Conservation (phyloP, 2,888 invertebrate species). For the Meta bourneti region DNA sequence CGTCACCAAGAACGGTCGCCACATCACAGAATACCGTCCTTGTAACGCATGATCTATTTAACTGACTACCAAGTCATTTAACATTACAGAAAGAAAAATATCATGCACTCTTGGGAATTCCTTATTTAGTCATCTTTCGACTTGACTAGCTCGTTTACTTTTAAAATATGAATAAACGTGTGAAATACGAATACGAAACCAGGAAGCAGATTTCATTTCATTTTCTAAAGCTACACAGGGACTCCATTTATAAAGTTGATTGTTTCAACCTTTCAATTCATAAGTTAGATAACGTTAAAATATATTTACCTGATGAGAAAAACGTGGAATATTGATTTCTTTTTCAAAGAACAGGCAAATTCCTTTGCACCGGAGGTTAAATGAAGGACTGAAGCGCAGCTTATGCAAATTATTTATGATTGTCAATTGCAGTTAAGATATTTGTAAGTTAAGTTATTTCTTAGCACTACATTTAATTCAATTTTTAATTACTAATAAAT, state of each 20-base stretch:
- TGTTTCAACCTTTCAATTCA: too few species aligned
- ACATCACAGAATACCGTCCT: too few species aligned
- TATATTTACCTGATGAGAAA: neutral
- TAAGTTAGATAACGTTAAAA: neutral
- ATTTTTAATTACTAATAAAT: neutral
- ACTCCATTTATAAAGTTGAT: too few species aligned
- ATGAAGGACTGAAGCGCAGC: constrained; percentile 63
- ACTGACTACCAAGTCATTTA: too few species aligned
- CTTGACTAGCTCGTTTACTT: too few species aligned
- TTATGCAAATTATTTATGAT: constrained; percentile 16
- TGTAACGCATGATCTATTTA: too few species aligned
- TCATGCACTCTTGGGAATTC: too few species aligned
- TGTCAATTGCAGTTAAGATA: constrained; percentile 33
- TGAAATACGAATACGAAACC: neutral
- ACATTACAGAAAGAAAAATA: too few species aligned
- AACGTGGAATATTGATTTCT: neutral
- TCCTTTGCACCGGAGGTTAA: constrained; percentile 61
- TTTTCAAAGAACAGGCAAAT: neutral
- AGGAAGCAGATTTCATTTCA: neutral
- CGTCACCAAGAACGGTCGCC: too few species aligned
- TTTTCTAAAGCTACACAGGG: neutral
- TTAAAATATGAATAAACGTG: too few species aligned
- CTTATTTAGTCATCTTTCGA: too few species aligned
- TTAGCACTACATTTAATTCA: neutral
- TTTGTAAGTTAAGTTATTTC: too few species aligned